Base-by-base conservation (phyloP, 92 coral and sea anemone genomes). In the Siderastrea radians region DNA sequence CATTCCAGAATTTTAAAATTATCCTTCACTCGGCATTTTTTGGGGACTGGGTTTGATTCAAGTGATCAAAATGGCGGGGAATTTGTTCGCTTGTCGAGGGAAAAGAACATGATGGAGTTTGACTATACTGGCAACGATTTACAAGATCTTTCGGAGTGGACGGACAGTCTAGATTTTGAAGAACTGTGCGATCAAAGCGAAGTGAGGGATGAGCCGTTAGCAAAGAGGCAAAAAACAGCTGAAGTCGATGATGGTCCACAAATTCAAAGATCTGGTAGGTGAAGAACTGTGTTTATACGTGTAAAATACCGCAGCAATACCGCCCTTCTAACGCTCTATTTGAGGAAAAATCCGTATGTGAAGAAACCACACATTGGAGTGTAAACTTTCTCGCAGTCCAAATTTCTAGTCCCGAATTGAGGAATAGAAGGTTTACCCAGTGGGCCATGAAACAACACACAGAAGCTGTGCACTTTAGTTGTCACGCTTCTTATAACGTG, bases 41-140 rank as follows among this genome's bases (percentile, higher is more conserved):
- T 26, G 55, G n/a, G 26, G 70, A 45, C 66, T 68, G 76, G 86
- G 77, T 17, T 1, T 55, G 9, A 26, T 77, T 50, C 43, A 45
- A 15, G n/a, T 13, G 3, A 81, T 52, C 80, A 71, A 84, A 90
- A 84, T 82, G 98, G 98, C 98, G 98, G 96, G 95, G 64, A 93
- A 87, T 95, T 94, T 92, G 90, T 75, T 71, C 57, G n/a, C 17
- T 7, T 6, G 58, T 3, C 6, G 66, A 52, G 50, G 44, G 6
- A 44, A 57, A 1, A 19, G 52, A 51, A 64, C 89, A 81, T 86
- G 92, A 85, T 91, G 88, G 95, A 87, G 47, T 94, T 90, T 46
- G 83, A 71, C 65, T 62, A 50, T 63, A 57, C 62, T 60, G 92
- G 45, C 11, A 43, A 49, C 75, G 90, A 90, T 65, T 54, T 86